Percentiles rank a stretch among this genome's conserved stretches.
Conservation (phyloP, 2,113 vertebrate genomes). For the Callorhinus ursinus region DNA sequence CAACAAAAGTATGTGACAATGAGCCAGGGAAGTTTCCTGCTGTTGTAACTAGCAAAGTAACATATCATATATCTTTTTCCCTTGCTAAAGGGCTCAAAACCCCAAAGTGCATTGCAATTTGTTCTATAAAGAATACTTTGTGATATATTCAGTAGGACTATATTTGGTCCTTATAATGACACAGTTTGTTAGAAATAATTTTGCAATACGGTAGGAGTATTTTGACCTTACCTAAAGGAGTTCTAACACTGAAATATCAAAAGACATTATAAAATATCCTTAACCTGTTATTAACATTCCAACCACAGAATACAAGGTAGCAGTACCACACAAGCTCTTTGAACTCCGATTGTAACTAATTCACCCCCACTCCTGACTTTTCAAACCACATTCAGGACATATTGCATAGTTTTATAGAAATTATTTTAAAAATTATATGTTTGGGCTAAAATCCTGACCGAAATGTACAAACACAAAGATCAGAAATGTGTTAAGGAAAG, state of each 20-base stretch:
- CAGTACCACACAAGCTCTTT: background rate
- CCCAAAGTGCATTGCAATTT: background rate
- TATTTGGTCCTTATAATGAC: background rate
- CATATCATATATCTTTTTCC: background rate
- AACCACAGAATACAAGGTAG: background rate
- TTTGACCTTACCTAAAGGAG: background rate
- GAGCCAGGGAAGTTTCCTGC: background rate
- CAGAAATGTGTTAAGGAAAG: slow-evolving; percentile 10
- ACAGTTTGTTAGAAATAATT: slow-evolving; percentile 28
- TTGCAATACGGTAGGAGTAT: background rate
- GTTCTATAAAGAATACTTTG: slow-evolving; percentile 10
- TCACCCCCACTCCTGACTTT: background rate
- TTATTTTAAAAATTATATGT: slow-evolving; percentile 18
- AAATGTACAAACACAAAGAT: slow-evolving; percentile 30
- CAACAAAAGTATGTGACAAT: background rate
- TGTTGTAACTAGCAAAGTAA: background rate
- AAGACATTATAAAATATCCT: background rate
- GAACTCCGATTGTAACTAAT: background rate
- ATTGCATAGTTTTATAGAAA: background rate
- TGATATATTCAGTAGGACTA: background rate
- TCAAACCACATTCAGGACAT: background rate
- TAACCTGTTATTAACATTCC: background rate
- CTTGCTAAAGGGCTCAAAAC: background rate
- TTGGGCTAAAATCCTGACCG: background rate
- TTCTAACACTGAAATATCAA: background rate